These are phyloP conservation scores for Nasonia oneida DNA, from an alignment of 2,888 invertebrate genomes.

Conservation along the genomic window DNA sequence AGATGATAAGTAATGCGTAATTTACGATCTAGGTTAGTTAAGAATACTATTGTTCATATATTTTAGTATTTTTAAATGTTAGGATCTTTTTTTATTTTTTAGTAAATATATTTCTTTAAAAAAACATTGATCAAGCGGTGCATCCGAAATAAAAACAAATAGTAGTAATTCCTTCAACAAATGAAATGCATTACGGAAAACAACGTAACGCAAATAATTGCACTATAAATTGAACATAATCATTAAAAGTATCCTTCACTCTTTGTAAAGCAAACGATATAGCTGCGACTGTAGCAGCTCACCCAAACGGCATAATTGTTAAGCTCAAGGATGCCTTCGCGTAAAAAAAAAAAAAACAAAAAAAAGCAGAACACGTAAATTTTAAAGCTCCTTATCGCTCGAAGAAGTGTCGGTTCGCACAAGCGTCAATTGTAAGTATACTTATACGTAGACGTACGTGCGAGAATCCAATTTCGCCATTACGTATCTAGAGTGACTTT, in stretches of 20 bases:
- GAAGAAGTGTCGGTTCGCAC: too few species aligned
- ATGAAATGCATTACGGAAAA: not conserved
- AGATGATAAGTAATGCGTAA: not conserved
- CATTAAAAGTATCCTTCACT: not conserved
- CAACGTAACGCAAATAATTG: not conserved
- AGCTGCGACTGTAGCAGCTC: not conserved
- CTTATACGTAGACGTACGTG: not conserved
- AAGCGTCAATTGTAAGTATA: too few species aligned
- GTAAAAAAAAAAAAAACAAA: not conserved
- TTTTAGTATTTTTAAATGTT: too few species aligned
- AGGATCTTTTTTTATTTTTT: too few species aligned
- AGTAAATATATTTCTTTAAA: too few species aligned
- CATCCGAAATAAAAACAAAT: not conserved
- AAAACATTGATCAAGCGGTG: too few species aligned
- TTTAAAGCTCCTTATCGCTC: too few species aligned
- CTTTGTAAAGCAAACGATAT: not conserved
- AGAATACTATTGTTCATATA: too few species aligned
- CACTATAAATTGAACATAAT: not conserved
- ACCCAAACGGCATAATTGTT: not conserved
- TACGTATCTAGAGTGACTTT: not conserved
- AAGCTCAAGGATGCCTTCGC: not conserved
- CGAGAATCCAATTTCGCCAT: not conserved
- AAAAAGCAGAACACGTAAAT: not conserved
- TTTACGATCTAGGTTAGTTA: not conserved
- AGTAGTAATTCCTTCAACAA: not conserved